Evolutionary conservation across 2,113 vertebrate species (phyloP), one percentile per base, ranked within the genome.

Genomic region (Sebastes schlegelii): DNA sequence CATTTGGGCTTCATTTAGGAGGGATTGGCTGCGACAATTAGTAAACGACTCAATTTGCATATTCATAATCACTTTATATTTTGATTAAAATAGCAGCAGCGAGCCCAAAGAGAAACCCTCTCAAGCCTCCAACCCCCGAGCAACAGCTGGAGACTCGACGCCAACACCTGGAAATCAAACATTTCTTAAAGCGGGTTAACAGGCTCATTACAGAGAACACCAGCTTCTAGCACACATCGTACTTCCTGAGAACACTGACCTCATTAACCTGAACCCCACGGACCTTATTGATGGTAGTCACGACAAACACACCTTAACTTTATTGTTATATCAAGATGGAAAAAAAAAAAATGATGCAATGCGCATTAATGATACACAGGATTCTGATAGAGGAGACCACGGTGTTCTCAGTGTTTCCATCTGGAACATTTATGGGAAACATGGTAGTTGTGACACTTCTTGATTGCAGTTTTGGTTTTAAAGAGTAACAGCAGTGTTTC

Each of bases 11-110:
- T 51, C 58, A 79, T 79, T 80, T 21, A 1, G 21, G n/a, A 74
- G 19, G 77, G 75, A 75, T 76, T 68, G 74, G 72, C 85, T 73
- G 65, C 49, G 6, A 79, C 88, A 89, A 92, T 89, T 88, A 88
- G 79, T 71, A 86, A 87, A 87, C 82, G 83, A 64, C 80, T 84
- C 4, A 1, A 89, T 92, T 84, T 90, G 83, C 91, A 90, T 90
- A 82, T 89, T 87, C 63, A 71, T 82, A 84, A 87, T 80, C 82
- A 84, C 67, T 87, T 83, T 86, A 78, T 89, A 34, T 87, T 42
- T 76, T 87, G 83, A 87, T 86, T 86, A 81, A 84, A 88, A 87
- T 75, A 82, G 74, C 78, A 51, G 78, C 87, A 60, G 81, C 34
- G 19, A n/a, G 65, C 51, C 55, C 48, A 23, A 54, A 19, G 63